Evolutionary conservation across 2,113 vertebrate genomes (phyloP).

Genomic region (Phyllostomus discolor): DNA sequence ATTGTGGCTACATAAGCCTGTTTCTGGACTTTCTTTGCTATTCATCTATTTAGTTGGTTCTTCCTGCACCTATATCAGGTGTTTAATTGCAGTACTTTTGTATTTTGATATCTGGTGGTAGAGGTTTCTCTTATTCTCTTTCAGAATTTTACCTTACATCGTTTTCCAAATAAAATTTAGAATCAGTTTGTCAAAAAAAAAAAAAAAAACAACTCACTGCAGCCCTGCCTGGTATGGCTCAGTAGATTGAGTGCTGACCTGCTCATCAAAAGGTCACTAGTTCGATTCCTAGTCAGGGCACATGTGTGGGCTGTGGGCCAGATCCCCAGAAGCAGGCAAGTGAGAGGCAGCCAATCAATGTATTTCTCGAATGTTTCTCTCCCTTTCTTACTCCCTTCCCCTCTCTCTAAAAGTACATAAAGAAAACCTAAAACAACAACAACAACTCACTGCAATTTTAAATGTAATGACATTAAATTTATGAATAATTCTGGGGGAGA

Average conservation of each 20-base stretch:
- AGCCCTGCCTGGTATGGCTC: no score
- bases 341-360: no score
- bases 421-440: no score
- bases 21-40: not conserved
- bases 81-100: not conserved
- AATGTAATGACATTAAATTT: not conserved
- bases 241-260: no score
- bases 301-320: no score
- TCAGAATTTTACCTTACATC: not conserved
- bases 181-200: not conserved
- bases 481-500: not conserved
- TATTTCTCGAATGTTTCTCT: no score
- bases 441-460: not conserved
- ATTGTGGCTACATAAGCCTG: not conserved
- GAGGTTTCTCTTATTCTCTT: not conserved
- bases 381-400: no score
- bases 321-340: no score
- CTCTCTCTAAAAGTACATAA: no score
- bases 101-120: not conserved
- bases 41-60: not conserved
- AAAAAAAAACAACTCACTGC: not conserved
- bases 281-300: no score
- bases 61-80: not conserved
- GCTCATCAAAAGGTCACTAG: no score
- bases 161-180: slow-evolving; percentile 22